Evolutionary conservation across 2,797 vertebrate genomes (phyloP).

Genomic region (Odontamblyopus lacepedii): DNA sequence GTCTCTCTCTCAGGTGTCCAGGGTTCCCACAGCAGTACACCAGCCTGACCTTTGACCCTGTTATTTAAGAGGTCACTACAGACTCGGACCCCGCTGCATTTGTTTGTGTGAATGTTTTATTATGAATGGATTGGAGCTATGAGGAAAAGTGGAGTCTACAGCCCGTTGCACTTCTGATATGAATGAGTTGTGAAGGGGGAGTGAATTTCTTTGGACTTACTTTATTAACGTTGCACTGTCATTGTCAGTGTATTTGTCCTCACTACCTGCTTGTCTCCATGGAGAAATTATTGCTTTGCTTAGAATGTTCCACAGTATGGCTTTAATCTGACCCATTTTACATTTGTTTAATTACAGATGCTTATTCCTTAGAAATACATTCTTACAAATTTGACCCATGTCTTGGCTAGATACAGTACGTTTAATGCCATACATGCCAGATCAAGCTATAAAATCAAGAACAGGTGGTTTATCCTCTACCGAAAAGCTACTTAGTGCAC

Average conservation of each 20-base stretch:
- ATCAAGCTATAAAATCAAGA: too few relatives aligned
- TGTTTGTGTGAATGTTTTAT: slow-evolving; percentile 45
- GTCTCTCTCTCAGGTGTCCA: slow-evolving; percentile 27
- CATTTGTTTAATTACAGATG: neutral
- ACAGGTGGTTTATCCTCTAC: too few relatives aligned
- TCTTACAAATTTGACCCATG: neutral
- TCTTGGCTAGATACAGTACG: too few relatives aligned
- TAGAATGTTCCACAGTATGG: neutral
- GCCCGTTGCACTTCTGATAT: slow-evolving; percentile 56
- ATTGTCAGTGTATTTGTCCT: too few relatives aligned
- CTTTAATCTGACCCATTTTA: neutral
- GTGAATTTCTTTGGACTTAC: slow-evolving; percentile 44
- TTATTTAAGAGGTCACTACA: slow-evolving; percentile 55
- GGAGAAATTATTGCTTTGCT: neutral
- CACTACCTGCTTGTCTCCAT: too few relatives aligned
- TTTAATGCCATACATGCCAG: too few relatives aligned
- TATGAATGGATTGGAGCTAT: slow-evolving; percentile 33
- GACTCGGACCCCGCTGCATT: slow-evolving; percentile 55
- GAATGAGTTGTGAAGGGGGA: slow-evolving; percentile 54
- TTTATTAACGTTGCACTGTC: neutral
- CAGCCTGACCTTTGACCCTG: slow-evolving; percentile 45
- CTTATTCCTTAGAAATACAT: neutral
- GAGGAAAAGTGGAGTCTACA: slow-evolving; percentile 46
- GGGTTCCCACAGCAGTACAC: slow-evolving; percentile 12
- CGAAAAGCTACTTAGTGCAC: too few relatives aligned